Percentiles rank a stretch among this genome's conserved stretches.
phyloP scores from a whole-genome alignment of 2,113 vertebrate species.

The Lamprologus tigripictilis region DNA sequence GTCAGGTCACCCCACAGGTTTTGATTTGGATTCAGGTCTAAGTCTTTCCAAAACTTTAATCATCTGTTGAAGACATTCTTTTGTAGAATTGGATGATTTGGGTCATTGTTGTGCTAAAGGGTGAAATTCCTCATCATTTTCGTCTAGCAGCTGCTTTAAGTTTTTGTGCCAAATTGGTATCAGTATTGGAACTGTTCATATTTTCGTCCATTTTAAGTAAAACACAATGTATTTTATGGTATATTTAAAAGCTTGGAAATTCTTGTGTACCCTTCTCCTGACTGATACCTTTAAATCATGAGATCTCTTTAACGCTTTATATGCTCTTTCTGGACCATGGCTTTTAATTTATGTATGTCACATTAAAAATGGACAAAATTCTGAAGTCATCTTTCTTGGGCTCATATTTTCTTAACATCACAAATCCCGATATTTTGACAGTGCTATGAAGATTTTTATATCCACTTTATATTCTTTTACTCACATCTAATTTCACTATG shows the following conservation, averaged over 20 bases:
- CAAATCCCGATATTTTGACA: not conserved
- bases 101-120: not conserved
- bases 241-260: not conserved
- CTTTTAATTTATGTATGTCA: not conserved
- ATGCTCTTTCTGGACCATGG: not conserved
- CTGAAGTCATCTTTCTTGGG: not conserved
- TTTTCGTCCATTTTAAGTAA: not conserved
- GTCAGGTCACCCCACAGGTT: not conserved
- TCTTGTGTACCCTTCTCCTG: not conserved
- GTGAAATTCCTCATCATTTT: not conserved
- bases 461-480: not conserved
- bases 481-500: not conserved
- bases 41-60: not conserved
- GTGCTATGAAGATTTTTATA: not conserved
- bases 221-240: not conserved
- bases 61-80: not conserved
- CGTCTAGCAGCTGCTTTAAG: not conserved
- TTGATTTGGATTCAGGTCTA: not conserved
- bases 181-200: not conserved
- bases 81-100: not conserved
- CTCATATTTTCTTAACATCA: not conserved
- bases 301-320: not conserved
- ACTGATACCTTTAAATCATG: not conserved
- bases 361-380: not conserved
- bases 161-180: not conserved